Base-by-base conservation (phyloP, 1,140 invertebrate species). In the Drosophila nigromelanica region DNA sequence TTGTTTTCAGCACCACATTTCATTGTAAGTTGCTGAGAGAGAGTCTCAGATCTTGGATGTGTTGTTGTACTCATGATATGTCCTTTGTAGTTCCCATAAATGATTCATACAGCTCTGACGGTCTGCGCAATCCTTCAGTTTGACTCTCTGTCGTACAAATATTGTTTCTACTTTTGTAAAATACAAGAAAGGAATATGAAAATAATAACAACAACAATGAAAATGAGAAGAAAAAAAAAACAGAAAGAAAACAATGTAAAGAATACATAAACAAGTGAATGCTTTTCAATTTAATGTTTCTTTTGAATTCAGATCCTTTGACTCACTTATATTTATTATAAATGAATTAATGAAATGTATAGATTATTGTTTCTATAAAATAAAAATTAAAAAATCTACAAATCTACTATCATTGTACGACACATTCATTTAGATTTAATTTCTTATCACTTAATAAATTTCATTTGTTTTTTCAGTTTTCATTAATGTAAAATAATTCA, bases 1-100 rank as follows among this genome's bases (percentile, higher is more conserved):
- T 95, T 99, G 86, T 96, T 98, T 92, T 98, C 97, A 92, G 98
- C 98, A 83, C 98, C 98, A 73, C 97, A 98, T 94, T 97, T 98
- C 66, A 91, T 91, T 81, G 90, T 91, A 70, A 90, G 86, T 82
- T 15, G 1, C 18, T 1, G 18, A 18, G 8, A 8, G 14, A 18
- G 45, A 5, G 10, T 4, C 5, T 7, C 10, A 1, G 6, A 42
- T 11, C 39, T 12, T 15, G 4, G 4, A 0, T 18, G 42, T 55
- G 15, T 35, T 18, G 2, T 18, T 18, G 10, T 8, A n/a, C n/a
- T 40, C 12, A 8, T 21, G 6, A 7, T 48, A 2, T 62, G 10
- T 21, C 35, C 6, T 6, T 64, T 81, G n/a, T 60, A 90, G 86
- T 90, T 90, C 62, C 85, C 83, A 66, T 89, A 89, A 83, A 66